Evolutionary conservation across 2,113 vertebrate genomes (phyloP).

Genomic region (Hyaena hyaena): DNA sequence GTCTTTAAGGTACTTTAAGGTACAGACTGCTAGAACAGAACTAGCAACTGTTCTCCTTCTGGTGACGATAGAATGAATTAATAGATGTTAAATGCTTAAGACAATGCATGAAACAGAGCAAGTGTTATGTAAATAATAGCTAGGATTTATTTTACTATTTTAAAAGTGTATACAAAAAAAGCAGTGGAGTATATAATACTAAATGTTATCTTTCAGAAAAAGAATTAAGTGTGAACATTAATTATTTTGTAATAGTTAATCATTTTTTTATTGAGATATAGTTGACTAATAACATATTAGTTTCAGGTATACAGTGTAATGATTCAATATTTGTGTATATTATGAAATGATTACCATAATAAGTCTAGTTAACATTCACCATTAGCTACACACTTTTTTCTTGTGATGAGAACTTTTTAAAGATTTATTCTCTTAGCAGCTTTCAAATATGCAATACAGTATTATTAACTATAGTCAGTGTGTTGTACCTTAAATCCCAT

Average conservation of each 20-base stretch:
- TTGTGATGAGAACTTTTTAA: background rate
- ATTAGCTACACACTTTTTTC: background rate
- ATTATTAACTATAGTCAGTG: background rate
- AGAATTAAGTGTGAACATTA: background rate
- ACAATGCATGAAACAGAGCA: background rate
- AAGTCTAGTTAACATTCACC: background rate
- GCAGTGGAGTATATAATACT: background rate
- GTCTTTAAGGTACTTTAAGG: background rate
- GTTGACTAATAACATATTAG: background rate
- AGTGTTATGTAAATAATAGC: background rate
- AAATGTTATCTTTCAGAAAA: background rate
- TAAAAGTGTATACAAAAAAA: background rate
- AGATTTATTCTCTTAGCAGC: background rate
- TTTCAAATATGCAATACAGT: background rate
- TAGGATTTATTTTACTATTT: background rate
- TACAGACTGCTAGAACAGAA: background rate
- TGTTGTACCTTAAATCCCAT: background rate
- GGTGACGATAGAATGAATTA: background rate
- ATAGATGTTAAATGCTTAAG: slow-evolving; percentile 20
- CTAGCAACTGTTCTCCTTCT: background rate
- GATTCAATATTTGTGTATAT: background rate
- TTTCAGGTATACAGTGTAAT: background rate
- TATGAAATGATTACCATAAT: background rate
- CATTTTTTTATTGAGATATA: background rate
- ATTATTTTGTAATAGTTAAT: background rate